These are phyloP conservation scores for Mormyrus lacerda DNA, from an alignment of 2,113 vertebrate species.

Conservation along the genomic window DNA sequence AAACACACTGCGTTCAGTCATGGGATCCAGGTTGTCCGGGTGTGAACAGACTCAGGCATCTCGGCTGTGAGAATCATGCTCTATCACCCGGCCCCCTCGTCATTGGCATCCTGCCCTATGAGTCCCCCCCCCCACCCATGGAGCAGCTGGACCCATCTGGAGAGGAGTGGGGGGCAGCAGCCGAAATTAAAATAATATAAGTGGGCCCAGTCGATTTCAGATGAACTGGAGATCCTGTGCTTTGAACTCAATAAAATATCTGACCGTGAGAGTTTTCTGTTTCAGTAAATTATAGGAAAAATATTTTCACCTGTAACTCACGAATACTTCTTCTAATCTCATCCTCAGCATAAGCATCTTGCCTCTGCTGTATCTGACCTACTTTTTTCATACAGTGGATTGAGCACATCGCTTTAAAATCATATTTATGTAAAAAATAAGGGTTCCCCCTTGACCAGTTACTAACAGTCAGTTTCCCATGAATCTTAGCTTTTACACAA, in stretches of 20 bases:
- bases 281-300: neutral
- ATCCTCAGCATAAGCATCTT: neutral
- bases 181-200: neutral
- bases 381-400: neutral
- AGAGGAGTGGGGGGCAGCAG: neutral
- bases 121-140: neutral
- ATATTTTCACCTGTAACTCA: neutral
- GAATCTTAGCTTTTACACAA: neutral
- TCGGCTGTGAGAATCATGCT: neutral
- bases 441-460: neutral
- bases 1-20: neutral
- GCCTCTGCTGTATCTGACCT: neutral
- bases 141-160: neutral
- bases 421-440: neutral
- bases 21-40: neutral
- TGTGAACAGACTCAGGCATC: neutral
- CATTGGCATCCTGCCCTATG: neutral
- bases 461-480: neutral
- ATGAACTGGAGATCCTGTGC: neutral
- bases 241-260: neutral
- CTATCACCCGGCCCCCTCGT: neutral
- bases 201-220: neutral
- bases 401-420: neutral
- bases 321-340: neutral
- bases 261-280: neutral